phyloP scores from a whole-genome alignment of 2,797 vertebrate species.

The Gobio occitaniae region DNA sequence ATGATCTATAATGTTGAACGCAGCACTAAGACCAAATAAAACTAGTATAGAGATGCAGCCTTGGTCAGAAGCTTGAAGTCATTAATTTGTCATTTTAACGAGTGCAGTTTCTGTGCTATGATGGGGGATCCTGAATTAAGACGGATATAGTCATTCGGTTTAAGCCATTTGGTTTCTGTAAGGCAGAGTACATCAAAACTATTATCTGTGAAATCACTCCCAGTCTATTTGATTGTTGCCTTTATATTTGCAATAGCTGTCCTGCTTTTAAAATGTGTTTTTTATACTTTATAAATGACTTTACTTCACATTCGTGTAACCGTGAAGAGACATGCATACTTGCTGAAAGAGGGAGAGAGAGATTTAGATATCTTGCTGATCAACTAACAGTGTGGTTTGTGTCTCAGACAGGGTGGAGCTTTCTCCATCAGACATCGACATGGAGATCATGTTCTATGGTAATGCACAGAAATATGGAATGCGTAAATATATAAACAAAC shows the following conservation, averaged over 20 bases:
- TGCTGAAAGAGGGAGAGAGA: not conserved
- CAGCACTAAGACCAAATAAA: too few species aligned
- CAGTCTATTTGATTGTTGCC: not conserved
- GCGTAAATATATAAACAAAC: not conserved
- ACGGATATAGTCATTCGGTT: too few species aligned
- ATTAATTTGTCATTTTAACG: too few species aligned
- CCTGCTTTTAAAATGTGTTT: not conserved
- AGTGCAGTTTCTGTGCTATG: too few species aligned
- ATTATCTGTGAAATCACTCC: too few species aligned
- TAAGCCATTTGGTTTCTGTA: too few species aligned
- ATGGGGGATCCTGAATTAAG: too few species aligned
- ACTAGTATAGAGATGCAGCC: too few species aligned
- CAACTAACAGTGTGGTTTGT: conserved; percentile 32
- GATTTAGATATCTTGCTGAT: not conserved
- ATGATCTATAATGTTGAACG: too few species aligned
- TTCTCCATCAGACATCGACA: conserved; percentile 14
- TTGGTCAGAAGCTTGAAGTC: too few species aligned
- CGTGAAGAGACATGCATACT: not conserved
- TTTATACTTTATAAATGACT: not conserved
- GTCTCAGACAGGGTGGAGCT: conserved; percentile 14
- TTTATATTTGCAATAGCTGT: not conserved
- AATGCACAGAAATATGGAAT: not conserved
- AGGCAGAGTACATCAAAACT: too few species aligned
- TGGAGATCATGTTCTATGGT: conserved; percentile 19
- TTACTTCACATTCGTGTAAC: not conserved